A percentile compares a stretch with the other conserved stretches of the same genome.
Evolutionary conservation across 2,113 vertebrate genomes (phyloP).

Genomic region (Phrynosoma platyrhinos): DNA sequence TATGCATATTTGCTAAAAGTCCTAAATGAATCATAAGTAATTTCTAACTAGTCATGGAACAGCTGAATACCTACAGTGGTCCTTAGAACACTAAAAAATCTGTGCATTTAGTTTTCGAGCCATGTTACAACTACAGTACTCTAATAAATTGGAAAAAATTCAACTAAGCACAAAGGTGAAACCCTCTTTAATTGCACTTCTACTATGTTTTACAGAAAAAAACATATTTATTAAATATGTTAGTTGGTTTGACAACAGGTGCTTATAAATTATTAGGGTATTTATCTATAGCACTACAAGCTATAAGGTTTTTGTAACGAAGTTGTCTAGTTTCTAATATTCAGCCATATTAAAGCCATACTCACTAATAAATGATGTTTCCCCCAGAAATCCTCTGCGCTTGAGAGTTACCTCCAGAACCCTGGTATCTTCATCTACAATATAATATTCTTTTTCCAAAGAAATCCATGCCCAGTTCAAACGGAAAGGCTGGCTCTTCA

Average conservation of each 20-base stretch:
- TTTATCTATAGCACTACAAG: background rate
- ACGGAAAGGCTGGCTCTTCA: conserved; percentile 82
- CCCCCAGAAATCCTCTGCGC: conserved; percentile 82
- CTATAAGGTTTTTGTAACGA: background rate
- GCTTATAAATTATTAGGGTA: background rate
- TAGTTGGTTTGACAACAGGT: background rate
- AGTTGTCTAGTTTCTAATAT: background rate
- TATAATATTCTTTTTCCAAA: conserved; percentile 83
- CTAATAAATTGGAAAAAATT: background rate
- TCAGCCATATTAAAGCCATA: conserved; percentile 36
- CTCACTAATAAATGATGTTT: conserved; percentile 90
- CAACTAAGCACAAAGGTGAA: background rate
- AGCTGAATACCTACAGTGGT: background rate
- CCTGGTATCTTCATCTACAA: conserved; percentile 84
- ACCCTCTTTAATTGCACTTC: background rate
- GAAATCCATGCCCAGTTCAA: conserved; percentile 91
- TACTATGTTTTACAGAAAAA: background rate
- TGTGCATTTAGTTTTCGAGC: background rate
- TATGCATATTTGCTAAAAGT: background rate
- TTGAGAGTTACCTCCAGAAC: conserved; percentile 85
- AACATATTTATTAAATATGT: background rate
- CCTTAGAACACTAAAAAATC: background rate
- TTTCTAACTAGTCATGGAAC: background rate
- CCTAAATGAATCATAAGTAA: background rate
- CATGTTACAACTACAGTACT: background rate